Percentiles rank a stretch among this genome's conserved stretches.
phyloP scores from a whole-genome alignment of 1,140 invertebrate genomes.

The Linepithema humile region DNA sequence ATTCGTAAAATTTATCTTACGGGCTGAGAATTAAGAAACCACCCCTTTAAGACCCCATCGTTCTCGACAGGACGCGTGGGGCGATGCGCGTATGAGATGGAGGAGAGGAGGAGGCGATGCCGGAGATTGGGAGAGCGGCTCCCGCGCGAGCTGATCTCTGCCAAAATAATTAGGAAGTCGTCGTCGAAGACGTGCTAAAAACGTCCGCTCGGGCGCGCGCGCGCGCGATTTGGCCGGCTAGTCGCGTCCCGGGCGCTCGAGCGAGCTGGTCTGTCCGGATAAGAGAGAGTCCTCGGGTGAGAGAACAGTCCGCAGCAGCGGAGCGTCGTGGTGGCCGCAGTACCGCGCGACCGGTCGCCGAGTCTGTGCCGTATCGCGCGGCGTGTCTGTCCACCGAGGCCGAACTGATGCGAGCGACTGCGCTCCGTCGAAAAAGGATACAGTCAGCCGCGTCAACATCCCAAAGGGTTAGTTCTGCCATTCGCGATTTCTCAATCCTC shows the following conservation, averaged over 20 bases:
- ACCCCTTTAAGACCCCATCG: neutral
- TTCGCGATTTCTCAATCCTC: neutral
- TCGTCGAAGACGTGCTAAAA: constrained; percentile 89
- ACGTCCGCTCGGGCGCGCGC: constrained; percentile 86
- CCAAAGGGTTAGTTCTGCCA: constrained; percentile 58
- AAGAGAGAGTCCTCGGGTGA: constrained; percentile 54
- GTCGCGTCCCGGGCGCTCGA: constrained; percentile 81
- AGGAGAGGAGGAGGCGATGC: constrained; percentile 9
- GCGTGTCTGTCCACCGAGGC: constrained; percentile 13
- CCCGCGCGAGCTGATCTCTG: constrained; percentile 81
- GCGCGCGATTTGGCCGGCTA: constrained; percentile 81
- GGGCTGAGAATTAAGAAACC: neutral
- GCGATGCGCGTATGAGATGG: neutral
- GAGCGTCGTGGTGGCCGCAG: constrained; percentile 53
- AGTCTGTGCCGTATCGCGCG: constrained; percentile 75
- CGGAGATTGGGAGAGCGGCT: constrained; percentile 54
- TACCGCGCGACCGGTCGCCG: constrained; percentile 85
- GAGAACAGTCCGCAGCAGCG: constrained; percentile 28
- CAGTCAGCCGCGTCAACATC: constrained; percentile 15
- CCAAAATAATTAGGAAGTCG: constrained; percentile 91
- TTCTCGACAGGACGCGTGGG: constrained; percentile 10
- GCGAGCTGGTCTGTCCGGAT: constrained; percentile 71
- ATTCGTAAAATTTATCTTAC: neutral
- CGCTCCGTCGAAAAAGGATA: constrained; percentile 13
- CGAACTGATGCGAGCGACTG: constrained; percentile 59